A percentile compares a stretch with the other conserved stretches of the same genome.
These are phyloP conservation scores for Phasia obesa DNA, from an alignment of 2,888 invertebrate genomes.

Conservation along the genomic window DNA sequence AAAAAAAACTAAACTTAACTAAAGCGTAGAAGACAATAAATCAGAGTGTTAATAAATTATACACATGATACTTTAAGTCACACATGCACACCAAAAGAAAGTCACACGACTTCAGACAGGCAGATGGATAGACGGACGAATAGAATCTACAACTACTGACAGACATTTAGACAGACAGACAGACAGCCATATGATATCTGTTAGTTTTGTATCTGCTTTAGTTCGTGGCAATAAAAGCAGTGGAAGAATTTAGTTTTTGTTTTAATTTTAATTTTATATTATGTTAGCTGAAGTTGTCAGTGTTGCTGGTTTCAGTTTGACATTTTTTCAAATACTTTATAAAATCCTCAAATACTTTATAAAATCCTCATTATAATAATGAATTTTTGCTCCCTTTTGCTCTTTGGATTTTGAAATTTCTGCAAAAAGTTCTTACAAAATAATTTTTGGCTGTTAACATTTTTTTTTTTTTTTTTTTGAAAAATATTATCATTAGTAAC, in stretches of 20 bases:
- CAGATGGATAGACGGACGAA: background rate
- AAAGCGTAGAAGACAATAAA: conserved; percentile 61
- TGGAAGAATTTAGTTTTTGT: background rate
- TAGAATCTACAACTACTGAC: conserved; percentile 6
- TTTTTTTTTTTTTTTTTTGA: background rate
- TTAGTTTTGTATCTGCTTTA: conserved; percentile 5
- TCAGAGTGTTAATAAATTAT: conserved; percentile 66
- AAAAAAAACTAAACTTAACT: conserved; percentile 35
- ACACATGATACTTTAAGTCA: conserved; percentile 32
- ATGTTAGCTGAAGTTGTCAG: background rate
- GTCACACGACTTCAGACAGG: conserved; percentile 1
- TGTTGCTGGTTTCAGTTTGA: conserved; percentile 32
- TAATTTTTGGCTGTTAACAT: conserved; percentile 11
- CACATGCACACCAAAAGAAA: background rate
- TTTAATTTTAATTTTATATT: background rate
- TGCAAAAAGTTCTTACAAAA: conserved; percentile 13
- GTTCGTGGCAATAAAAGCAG: background rate
- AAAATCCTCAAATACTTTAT: conserved; percentile 43
- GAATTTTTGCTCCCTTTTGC: conserved; percentile 25
- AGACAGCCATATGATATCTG: conserved; percentile 29
- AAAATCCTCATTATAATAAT: conserved; percentile 32
- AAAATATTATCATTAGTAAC: conserved; percentile 45
- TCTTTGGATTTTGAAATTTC: conserved; percentile 3
- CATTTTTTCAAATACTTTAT: conserved; percentile 45
- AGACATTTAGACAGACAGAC: conserved; percentile 5